These are phyloP conservation scores for Pelusios castaneus DNA, from an alignment of 2,113 vertebrate species.

Conservation along the genomic window DNA sequence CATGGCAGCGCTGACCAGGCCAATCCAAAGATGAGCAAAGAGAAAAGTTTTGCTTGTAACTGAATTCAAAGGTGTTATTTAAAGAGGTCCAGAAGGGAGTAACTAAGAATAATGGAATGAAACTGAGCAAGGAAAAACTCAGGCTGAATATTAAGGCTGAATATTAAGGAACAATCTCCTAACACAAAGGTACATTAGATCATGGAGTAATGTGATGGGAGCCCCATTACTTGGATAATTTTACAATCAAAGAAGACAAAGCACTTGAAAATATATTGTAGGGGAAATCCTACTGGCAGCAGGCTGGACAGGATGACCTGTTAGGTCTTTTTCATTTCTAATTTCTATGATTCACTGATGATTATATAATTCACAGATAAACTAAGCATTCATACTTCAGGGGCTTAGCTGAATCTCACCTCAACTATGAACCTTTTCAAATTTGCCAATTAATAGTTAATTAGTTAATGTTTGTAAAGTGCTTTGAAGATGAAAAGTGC, in stretches of 20 bases:
- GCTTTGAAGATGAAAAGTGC: slow-evolving; percentile 77
- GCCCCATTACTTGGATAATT: slow-evolving; percentile 80
- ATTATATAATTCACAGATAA: slow-evolving; percentile 83
- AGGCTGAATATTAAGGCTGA: slow-evolving; percentile 64
- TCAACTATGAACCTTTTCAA: slow-evolving; percentile 81
- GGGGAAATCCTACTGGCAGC: slow-evolving; percentile 69
- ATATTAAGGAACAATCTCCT: slow-evolving; percentile 75
- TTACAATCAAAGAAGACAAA: slow-evolving; percentile 84
- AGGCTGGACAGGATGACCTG: slow-evolving; percentile 75
- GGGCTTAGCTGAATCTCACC: slow-evolving; percentile 78
- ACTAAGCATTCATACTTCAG: slow-evolving; percentile 79
- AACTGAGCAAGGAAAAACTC: slow-evolving; percentile 66
- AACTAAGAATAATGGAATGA: slow-evolving; percentile 51
- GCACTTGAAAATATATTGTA: slow-evolving; percentile 75
- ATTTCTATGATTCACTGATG: slow-evolving; percentile 80
- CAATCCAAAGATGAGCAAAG: background rate
- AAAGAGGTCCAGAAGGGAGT: background rate
- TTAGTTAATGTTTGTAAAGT: slow-evolving; percentile 80
- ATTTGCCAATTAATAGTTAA: slow-evolving; percentile 82
- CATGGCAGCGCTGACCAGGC: background rate
- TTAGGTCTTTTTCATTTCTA: slow-evolving; percentile 71
- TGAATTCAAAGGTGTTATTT: slow-evolving; percentile 42
- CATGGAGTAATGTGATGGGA: slow-evolving; percentile 70
- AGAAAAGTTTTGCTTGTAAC: slow-evolving; percentile 34
- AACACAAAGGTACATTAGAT: slow-evolving; percentile 72